Base-by-base conservation (phyloP, 2,797 vertebrate species). In the Enteromius trimaculatus region DNA sequence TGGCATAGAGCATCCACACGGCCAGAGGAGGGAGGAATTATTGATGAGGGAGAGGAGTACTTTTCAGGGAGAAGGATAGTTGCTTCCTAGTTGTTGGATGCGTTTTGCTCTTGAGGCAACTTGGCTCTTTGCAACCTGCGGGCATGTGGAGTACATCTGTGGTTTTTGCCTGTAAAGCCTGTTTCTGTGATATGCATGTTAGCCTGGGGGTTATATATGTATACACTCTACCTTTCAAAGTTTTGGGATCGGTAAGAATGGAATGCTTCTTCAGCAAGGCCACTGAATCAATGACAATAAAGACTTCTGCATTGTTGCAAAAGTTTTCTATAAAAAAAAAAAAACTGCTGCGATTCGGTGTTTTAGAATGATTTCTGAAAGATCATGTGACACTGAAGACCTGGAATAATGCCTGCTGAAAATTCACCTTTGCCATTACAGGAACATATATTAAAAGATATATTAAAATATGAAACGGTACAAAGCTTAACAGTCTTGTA, bases 111-210 rank as follows among this genome's bases (percentile, higher is more conserved):
- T 66, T 49, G 17, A 14, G 3, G 26, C 26, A 62, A 44, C 17
- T 78, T 64, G 58, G 23, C 26, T 49, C 42, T 65, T 65, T 77
- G 23, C 76, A 77, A 26, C 53, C 39, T 62, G 76, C n/a, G 55
- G 81, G 47, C 62, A 77, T n/a, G 60, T 76, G 71, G 34, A 64
- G 26, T 37, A 64, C 69, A 51, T 53, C 34, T 74, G 26, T 39
- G 60, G 26, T 47, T 82, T n/a, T 66, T 44, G 9, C 16, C 11
- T 23, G 21, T 70, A 19, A 31, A 21, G 34, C 21, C 53, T 62
- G 34, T 75, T 55, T 1, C 6, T 34, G 51, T 75, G 29, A 55
- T n/a, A 42, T 44, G 39, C 1, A 70, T 47, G 26, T 74, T 34
- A 17, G 69, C 14, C n/a, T 60, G 55, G n/a, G 8, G 62, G 26